Evolutionary conservation across 2,113 vertebrate species (phyloP).

Genomic region (Laticauda colubrina): DNA sequence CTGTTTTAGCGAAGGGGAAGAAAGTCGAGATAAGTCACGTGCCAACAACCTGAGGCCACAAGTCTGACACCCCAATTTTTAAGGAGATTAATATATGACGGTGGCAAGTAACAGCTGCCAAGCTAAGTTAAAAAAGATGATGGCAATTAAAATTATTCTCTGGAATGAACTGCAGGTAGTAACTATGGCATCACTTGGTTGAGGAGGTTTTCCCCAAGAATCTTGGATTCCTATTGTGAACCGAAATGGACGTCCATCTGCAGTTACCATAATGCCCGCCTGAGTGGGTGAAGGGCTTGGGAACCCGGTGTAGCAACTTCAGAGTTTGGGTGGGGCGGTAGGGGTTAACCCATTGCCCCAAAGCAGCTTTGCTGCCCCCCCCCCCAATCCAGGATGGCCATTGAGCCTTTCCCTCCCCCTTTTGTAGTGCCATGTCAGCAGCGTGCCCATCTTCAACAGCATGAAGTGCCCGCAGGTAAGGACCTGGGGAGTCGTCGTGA

Average conservation of each 20-base stretch:
- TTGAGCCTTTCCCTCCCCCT: background rate
- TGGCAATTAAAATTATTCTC: background rate
- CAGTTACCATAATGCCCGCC: background rate
- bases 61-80: too few species aligned
- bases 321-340: background rate
- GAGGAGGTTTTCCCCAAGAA: background rate
- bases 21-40: too few species aligned
- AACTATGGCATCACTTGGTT: background rate
- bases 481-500: slow-evolving; percentile 89
- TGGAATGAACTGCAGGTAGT: background rate
- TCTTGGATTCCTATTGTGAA: background rate
- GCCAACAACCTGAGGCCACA: too few species aligned
- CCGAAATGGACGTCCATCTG: background rate
- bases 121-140: too few species aligned
- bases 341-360: background rate
- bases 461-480: slow-evolving; percentile 83
- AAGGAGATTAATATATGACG: background rate
- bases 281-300: background rate
- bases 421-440: slow-evolving; percentile 91
- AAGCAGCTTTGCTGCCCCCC: background rate
- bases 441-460: slow-evolving; percentile 94
- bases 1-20: too few species aligned
- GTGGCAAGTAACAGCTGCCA: background rate
- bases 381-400: background rate
- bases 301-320: background rate